Evolutionary conservation across 2,797 vertebrate species (phyloP), one percentile per base, ranked within the genome.

Genomic region (Syngnathus rostellatus): DNA sequence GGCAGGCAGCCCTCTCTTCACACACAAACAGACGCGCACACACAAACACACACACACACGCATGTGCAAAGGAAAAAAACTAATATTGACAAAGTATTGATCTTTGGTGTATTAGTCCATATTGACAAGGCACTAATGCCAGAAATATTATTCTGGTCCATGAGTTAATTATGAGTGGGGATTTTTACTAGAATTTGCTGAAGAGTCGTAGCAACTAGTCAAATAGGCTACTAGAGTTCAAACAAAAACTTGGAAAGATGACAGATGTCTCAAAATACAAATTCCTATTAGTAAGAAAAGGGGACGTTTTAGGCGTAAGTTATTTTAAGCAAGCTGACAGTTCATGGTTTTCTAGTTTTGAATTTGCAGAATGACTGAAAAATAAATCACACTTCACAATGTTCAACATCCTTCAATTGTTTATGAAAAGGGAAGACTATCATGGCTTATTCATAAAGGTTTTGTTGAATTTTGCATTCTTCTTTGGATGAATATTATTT

Each of bases 31-130:
- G 57, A 70, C 68, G 71, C 61, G 21, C 66, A 63, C 64, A 61
- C 55, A 64, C 63, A 68, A 62, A 61, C 66, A 54, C 67, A 50
- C 64, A 72, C 69, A 79, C 75, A 80, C 67, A 73, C 65, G 78
- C 72, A 72, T 25, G 72, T 11, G 19, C 63, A 74, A 55, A 70
- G 70, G 14, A 60, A 73, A 77, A 69, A 78, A 82, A 83, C 81
- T 82, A 86, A 87, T 89, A 87, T 87, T 87, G 86, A 87, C 86
- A 66, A 76, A 73, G 78, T 86, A 84, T 86, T 85, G 85, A 86
- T 87, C 80, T 53, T 65, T 65, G 69, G 69, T 82, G 73, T 84
- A 83, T 83, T 76, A 76, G 77, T 71, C 75, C 71, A 72, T 81
- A 82, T 81, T 84, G 81, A 83, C 72, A 16, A 68, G 70, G 57